phyloP scores from a whole-genome alignment of 2,888 invertebrate species.

The Smittia sp. region DNA sequence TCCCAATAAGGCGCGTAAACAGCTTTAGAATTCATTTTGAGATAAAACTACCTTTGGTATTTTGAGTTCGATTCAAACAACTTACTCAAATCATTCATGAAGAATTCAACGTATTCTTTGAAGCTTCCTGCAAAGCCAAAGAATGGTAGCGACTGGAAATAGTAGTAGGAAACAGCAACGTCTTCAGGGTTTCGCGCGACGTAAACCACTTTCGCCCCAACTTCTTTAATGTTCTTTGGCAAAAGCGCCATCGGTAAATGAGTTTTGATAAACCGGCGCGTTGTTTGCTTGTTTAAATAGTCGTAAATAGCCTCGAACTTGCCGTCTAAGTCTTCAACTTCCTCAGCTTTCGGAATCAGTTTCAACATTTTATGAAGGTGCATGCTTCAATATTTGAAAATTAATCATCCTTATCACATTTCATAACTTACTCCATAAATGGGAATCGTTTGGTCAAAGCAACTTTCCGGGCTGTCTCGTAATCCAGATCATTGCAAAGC shows the following conservation, averaged over 20 bases:
- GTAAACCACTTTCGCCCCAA: conserved; percentile 65
- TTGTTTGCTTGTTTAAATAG: background rate
- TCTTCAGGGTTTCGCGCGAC: conserved; percentile 84
- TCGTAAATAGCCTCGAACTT: background rate
- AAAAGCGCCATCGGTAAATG: conserved; percentile 75
- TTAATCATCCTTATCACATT: too few species aligned
- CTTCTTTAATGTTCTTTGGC: conserved; percentile 60
- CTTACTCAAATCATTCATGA: background rate
- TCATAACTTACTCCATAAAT: background rate
- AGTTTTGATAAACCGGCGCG: conserved; percentile 57
- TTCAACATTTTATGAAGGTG: background rate
- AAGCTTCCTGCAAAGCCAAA: conserved; percentile 56
- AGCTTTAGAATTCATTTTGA: background rate
- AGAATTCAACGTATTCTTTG: background rate
- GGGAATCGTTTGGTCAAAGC: background rate
- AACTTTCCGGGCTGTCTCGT: conserved; percentile 58
- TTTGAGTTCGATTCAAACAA: background rate
- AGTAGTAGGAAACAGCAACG: conserved; percentile 78
- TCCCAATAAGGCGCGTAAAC: conserved; percentile 69
- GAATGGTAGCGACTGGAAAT: conserved; percentile 69
- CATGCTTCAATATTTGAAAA: too few species aligned
- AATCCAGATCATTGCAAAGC: conserved; percentile 71
- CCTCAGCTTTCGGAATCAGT: background rate
- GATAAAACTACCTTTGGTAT: too few species aligned
- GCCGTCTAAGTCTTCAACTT: too few species aligned